Percentiles rank a stretch among this genome's conserved stretches.
Evolutionary conservation across 2,797 vertebrate genomes (phyloP).

Genomic region (Numenius phaeopus): DNA sequence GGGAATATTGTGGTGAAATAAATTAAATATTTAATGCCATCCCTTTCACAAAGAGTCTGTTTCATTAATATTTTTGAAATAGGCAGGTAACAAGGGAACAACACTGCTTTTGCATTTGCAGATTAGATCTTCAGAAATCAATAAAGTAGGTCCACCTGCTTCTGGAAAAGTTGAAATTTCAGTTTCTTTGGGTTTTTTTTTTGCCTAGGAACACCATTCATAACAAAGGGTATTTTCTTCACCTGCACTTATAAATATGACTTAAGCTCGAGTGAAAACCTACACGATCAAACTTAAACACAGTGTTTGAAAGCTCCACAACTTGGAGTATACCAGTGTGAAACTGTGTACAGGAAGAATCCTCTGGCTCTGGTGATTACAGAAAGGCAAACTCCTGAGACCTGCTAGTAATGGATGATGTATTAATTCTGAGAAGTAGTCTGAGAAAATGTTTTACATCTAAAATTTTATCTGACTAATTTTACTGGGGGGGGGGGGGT

Average conservation of each 20-base stretch:
- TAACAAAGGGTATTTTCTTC: not conserved
- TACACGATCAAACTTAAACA: not conserved
- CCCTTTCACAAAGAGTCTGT: not conserved
- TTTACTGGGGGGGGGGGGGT: not conserved
- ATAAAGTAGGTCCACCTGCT: rapidly evolving
- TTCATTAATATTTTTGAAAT: not conserved
- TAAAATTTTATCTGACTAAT: not conserved
- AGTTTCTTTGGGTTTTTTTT: not conserved
- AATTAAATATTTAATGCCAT: not conserved
- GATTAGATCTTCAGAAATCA: not conserved
- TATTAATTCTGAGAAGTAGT: not conserved
- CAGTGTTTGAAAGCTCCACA: not conserved
- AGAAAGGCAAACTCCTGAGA: not conserved
- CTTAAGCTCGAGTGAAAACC: not conserved
- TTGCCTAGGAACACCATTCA: not conserved
- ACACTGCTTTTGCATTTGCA: not conserved
- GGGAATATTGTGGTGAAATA: not conserved
- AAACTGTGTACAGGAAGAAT: not conserved
- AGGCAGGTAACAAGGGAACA: not conserved
- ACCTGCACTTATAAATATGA: not conserved
- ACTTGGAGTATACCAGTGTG: not conserved
- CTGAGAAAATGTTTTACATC: not conserved
- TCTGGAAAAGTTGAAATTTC: not conserved
- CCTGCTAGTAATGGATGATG: not conserved
- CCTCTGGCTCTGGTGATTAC: not conserved